Percentiles rank a stretch among this genome's conserved stretches.
phyloP scores from a whole-genome alignment of 2,888 invertebrate species.

The Drosophila multiciliata region DNA sequence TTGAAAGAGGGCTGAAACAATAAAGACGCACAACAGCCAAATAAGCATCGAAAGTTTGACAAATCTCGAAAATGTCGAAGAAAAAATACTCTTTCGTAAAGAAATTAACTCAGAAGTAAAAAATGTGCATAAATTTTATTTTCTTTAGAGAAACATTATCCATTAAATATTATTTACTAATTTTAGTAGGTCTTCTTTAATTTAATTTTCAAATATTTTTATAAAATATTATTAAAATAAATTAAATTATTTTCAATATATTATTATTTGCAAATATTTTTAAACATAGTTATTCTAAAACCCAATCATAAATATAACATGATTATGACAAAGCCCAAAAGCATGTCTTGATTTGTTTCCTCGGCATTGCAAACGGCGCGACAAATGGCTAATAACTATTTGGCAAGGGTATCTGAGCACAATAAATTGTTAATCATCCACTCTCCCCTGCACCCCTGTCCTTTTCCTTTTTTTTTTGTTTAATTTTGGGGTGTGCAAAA shows the following conservation, averaged over 20 bases:
- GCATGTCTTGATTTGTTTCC: slow-evolving; percentile 22
- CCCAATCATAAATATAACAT: slow-evolving; percentile 4
- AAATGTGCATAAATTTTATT: no score
- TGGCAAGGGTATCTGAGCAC: slow-evolving; percentile 44
- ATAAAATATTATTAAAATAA: neutral
- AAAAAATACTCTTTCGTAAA: slow-evolving; percentile 30
- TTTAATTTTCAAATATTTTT: neutral
- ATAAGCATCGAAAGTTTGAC: slow-evolving; percentile 2
- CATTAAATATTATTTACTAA: neutral
- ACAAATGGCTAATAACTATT: slow-evolving; percentile 32
- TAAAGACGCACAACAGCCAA: slow-evolving; percentile 16
- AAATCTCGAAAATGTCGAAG: neutral
- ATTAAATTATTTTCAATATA: neutral
- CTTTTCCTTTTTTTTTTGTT: neutral
- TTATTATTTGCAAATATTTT: neutral
- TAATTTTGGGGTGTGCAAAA: slow-evolving; percentile 64
- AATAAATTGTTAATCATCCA: slow-evolving; percentile 62
- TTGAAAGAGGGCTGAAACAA: slow-evolving; percentile 38
- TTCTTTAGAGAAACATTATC: neutral
- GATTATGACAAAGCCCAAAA: slow-evolving; percentile 35
- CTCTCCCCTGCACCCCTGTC: slow-evolving; percentile 16
- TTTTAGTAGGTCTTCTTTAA: neutral
- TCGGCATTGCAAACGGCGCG: slow-evolving; percentile 26
- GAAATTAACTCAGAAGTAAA: no score
- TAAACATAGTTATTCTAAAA: neutral